Conservation (phyloP, 1,140 invertebrate genomes). For the Lethrus apterus region DNA sequence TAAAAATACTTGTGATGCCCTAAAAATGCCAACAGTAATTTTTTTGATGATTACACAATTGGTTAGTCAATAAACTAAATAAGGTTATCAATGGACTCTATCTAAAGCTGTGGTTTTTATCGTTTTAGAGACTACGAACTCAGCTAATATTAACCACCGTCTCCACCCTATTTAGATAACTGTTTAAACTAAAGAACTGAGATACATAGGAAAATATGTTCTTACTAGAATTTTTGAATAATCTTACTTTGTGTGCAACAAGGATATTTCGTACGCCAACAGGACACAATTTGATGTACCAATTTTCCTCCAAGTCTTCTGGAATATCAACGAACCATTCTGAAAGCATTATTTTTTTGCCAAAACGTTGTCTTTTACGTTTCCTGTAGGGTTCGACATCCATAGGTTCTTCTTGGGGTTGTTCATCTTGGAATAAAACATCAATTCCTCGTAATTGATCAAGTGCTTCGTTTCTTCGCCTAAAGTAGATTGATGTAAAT, state of each 20-base stretch:
- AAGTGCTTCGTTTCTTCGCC: slow-evolving; percentile 10
- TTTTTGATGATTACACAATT: too few relatives aligned
- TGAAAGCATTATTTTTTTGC: slow-evolving; percentile 64
- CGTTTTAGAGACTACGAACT: too few relatives aligned
- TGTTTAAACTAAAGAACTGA: too few relatives aligned
- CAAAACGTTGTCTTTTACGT: slow-evolving; percentile 21
- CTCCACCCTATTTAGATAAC: too few relatives aligned
- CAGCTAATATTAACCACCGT: too few relatives aligned
- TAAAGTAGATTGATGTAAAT: slow-evolving; percentile 7
- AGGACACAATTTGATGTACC: slow-evolving; percentile 79
- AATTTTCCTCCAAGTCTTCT: slow-evolving; percentile 65
- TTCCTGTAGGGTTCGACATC: neutral
- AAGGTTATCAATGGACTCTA: too few relatives aligned
- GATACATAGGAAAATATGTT: too few relatives aligned
- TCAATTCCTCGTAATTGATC: slow-evolving; percentile 13
- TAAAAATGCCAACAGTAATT: too few relatives aligned
- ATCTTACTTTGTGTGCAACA: slow-evolving; percentile 60
- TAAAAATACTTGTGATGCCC: slow-evolving; percentile 66
- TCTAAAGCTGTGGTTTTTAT: too few relatives aligned
- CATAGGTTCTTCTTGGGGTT: neutral
- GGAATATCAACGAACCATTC: slow-evolving; percentile 89
- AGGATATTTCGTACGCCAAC: slow-evolving; percentile 70
- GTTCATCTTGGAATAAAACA: slow-evolving; percentile 3
- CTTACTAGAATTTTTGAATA: too few relatives aligned
- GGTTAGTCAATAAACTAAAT: too few relatives aligned